These are phyloP conservation scores for Gymnocephalus cernua DNA, from an alignment of 2,113 vertebrate genomes.

Conservation along the genomic window DNA sequence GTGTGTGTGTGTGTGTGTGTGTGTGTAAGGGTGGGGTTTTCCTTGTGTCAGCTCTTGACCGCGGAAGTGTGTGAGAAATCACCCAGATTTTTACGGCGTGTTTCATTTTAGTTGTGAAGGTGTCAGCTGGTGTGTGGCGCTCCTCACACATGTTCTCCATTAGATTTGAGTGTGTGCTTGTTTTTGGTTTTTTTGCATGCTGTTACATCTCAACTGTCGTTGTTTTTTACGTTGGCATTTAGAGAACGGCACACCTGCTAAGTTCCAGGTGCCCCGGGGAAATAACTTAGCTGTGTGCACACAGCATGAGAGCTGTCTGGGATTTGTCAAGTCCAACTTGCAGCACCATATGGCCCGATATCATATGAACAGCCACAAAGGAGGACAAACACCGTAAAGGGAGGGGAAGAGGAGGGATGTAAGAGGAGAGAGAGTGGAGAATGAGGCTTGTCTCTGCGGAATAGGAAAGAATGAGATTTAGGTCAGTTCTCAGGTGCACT, in stretches of 20 bases:
- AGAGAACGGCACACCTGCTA: constrained; percentile 74
- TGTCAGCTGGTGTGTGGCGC: constrained; percentile 57
- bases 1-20: neutral
- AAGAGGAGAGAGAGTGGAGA: constrained; percentile 34
- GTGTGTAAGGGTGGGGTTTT: constrained; percentile 27
- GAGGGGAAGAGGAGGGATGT: constrained; percentile 20
- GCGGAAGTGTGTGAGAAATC: constrained; percentile 46
- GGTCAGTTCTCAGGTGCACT: constrained; percentile 61
- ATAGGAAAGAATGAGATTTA: constrained; percentile 47
- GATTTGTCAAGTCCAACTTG: constrained; percentile 73
- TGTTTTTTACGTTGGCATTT: constrained; percentile 65
- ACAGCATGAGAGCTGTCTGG: constrained; percentile 65
- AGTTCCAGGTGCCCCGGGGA: constrained; percentile 68
- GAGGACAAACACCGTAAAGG: constrained; percentile 36
- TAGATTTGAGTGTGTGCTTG: constrained; percentile 29
- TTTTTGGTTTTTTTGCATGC: constrained; percentile 19
- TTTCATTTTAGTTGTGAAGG: constrained; percentile 73
- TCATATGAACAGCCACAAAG: constrained; percentile 61
- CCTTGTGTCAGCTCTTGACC: constrained; percentile 19
- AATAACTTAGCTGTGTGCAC: constrained; percentile 71
- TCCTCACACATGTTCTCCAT: constrained; percentile 64
- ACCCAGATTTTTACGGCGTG: constrained; percentile 72
- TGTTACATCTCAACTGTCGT: constrained; percentile 67
- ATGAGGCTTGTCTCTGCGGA: constrained; percentile 40
- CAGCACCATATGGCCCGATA: constrained; percentile 72